Evolutionary conservation across 2,113 vertebrate species (phyloP), one percentile per base, ranked within the genome.

Genomic region (Erinaceus europaeus): DNA sequence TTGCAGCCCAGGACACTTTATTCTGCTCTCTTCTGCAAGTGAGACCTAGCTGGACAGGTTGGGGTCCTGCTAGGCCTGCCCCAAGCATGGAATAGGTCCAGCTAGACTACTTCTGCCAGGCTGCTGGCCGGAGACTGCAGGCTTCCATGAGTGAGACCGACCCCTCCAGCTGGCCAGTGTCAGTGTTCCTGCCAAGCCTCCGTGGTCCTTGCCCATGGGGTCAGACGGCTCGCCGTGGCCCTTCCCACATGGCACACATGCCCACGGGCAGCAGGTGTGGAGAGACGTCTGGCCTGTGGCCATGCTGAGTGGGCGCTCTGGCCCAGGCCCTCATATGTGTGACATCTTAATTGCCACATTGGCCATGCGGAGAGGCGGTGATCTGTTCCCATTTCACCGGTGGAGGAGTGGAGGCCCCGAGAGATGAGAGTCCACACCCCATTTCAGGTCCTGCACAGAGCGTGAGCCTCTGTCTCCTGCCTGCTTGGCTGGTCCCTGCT

Each of bases 131-230:
- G 42, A 36, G 32, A 6, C 53, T 27, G 52, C 38, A 0, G 1
- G 9, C 36, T 84, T 92, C 29, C 61, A 75, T 65, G 90, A 89
- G 71, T 78, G 67, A 29, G n/a, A 10, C n/a, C 9, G 0, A 10
- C 32, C 85, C 29, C 50, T 53, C 71, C 10, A 59, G 9, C 52
- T 48, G 9, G 21, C 74, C 36, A 32, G 73, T 48, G 48, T 67
- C 0, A 0, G 82, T 73, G 46, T 73, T 0, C 7, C 82, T 84
- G 64, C 71, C 34, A 79, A 71, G 65, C 73, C 79, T 52, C 83
- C 76, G 32, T 62, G 59, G 93, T 89, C 46, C 27, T 64, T 92
- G 18, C 0, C 72, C 71, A 52, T 78, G 90, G 91, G 80, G 76
- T 93, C 77, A 57, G 9, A 29, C 32, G 8, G 1, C 12, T 11